Conservation (phyloP, 2,888 invertebrate genomes). For the Stramonita haemastoma region DNA sequence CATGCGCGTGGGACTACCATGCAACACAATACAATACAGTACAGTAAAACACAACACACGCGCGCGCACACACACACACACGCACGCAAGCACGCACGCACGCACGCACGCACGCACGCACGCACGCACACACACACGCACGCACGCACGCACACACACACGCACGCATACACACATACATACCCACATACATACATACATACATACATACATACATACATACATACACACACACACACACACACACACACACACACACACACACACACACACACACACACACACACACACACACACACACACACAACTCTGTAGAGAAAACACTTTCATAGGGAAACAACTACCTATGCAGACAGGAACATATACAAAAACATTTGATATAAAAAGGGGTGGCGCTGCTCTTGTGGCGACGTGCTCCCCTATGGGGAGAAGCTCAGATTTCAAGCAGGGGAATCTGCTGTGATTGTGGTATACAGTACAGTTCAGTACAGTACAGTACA, state of each 20-base stretch:
- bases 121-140: background rate
- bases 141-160: background rate
- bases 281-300: constrained; percentile 5
- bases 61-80: background rate
- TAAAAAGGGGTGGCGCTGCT: too few species aligned
- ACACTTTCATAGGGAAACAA: too few species aligned
- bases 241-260: background rate
- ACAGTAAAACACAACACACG: background rate
- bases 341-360: too few species aligned
- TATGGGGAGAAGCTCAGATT: too few species aligned
- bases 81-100: background rate
- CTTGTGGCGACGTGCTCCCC: too few species aligned
- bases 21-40: too few species aligned
- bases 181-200: background rate
- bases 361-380: too few species aligned
- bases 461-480: too few species aligned
- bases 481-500: too few species aligned
- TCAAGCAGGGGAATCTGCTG: too few species aligned
- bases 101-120: background rate
- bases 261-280: background rate
- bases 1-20: too few species aligned
- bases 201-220: background rate
- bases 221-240: constrained; percentile 9
- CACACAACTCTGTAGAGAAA: too few species aligned
- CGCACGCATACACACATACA: background rate